Conservation (phyloP, 2,888 invertebrate species). For the Orthosia cruda region DNA sequence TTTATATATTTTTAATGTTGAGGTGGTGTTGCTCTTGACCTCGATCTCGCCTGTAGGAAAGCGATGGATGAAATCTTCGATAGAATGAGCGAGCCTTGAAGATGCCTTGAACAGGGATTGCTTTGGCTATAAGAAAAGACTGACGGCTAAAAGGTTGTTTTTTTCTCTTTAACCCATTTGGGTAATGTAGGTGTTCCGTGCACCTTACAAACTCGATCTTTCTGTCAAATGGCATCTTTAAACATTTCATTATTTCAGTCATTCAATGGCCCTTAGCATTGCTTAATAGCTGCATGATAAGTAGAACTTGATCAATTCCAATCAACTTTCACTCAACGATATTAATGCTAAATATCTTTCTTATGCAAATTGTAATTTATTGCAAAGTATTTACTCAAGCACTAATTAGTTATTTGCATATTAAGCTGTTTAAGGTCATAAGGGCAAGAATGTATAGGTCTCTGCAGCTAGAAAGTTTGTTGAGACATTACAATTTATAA, state of each 20-base stretch:
- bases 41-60: too few species aligned
- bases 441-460: constrained; percentile 19
- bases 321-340: constrained; percentile 42
- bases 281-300: not conserved
- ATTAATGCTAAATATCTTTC: constrained; percentile 41
- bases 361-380: constrained; percentile 31
- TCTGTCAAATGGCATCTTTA: not conserved
- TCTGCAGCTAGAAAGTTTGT: constrained; percentile 37
- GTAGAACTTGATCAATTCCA: not conserved
- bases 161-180: too few species aligned
- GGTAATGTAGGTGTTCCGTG: not conserved
- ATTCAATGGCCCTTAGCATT: not conserved
- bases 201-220: not conserved
- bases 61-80: too few species aligned
- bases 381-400: constrained; percentile 20
- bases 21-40: too few species aligned
- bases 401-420: constrained; percentile 50
- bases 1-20: too few species aligned
- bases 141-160: too few species aligned
- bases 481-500: constrained; percentile 18
- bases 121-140: too few species aligned
- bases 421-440: constrained; percentile 30
- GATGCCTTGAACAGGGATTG: too few species aligned
- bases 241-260: not conserved
- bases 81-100: too few species aligned